These are phyloP conservation scores for Ctenopoma kingsleyae DNA, from an alignment of 2,797 vertebrate species.

Conservation along the genomic window DNA sequence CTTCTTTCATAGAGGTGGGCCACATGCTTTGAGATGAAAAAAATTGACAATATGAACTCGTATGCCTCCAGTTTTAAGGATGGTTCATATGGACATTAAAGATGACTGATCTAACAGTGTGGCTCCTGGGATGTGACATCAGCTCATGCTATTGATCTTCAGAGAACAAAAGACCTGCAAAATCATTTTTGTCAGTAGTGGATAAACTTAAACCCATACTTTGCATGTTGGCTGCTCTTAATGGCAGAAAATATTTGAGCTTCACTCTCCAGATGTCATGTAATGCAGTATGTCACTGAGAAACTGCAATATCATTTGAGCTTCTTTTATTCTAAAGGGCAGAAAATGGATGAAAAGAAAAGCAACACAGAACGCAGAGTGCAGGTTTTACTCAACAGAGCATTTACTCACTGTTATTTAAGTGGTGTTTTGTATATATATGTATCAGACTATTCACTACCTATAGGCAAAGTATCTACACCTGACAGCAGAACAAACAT, in stretches of 20 bases:
- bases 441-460: constrained; percentile 1
- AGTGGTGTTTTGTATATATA: constrained; percentile 6
- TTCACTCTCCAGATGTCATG: constrained; percentile 12
- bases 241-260: constrained; percentile 4
- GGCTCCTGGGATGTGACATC: constrained; percentile 16
- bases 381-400: constrained; percentile 3
- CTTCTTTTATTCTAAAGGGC: constrained; percentile 10
- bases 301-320: constrained; percentile 17
- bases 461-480: not conserved
- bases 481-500: constrained; percentile 5
- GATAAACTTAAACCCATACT: constrained; percentile 6
- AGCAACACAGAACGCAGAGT: constrained; percentile 4
- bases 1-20: not conserved
- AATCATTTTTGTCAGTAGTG: constrained; percentile 11
- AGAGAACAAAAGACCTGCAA: constrained; percentile 16
- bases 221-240: not conserved
- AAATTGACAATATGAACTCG: constrained; percentile 10
- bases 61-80: constrained; percentile 15
- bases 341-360: constrained; percentile 19
- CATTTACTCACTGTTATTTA: constrained; percentile 1
- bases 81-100: constrained; percentile 27
- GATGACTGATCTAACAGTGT: constrained; percentile 25
- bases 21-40: constrained; percentile 15
- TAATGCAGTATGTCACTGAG: not conserved
- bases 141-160: constrained; percentile 21